phyloP scores from a whole-genome alignment of 2,797 vertebrate species.

The Dermochelys coriacea region DNA sequence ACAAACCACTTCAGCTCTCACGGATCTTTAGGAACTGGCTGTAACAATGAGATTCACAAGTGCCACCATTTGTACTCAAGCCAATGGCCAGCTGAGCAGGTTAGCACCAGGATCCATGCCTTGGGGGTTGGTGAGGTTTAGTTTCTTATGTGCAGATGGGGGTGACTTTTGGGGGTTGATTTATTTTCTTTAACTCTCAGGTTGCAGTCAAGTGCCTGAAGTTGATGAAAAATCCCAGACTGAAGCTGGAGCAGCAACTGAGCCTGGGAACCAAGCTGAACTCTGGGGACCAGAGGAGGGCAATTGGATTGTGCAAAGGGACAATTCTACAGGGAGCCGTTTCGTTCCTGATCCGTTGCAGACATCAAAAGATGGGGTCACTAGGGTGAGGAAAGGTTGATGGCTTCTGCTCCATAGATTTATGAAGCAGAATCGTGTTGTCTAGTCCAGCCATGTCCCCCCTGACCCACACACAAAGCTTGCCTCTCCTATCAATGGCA shows the following conservation, averaged over 20 bases:
- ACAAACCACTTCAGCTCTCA: background rate
- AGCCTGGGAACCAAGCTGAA: background rate
- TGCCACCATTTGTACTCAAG: background rate
- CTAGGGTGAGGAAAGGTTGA: background rate
- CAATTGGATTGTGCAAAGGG: background rate
- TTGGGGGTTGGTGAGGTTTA: background rate
- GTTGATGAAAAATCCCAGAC: constrained; percentile 10
- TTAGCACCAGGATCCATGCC: background rate
- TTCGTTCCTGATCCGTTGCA: constrained; percentile 5
- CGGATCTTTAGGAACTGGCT: background rate
- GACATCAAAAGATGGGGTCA: background rate
- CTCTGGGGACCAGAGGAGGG: background rate
- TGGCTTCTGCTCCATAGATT: background rate
- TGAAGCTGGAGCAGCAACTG: constrained; percentile 3
- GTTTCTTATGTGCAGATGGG: background rate
- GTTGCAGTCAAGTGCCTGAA: background rate
- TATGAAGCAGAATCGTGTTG: background rate
- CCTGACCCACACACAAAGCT: background rate
- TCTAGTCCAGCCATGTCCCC: background rate
- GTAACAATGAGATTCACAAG: background rate
- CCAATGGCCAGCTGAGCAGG: background rate
- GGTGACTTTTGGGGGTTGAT: background rate
- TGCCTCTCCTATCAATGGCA: background rate
- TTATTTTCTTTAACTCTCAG: background rate
- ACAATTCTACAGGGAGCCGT: background rate